Evolutionary conservation across 2,888 invertebrate species (phyloP), one percentile per base, ranked within the genome.

Genomic region (Erebia ligea): DNA sequence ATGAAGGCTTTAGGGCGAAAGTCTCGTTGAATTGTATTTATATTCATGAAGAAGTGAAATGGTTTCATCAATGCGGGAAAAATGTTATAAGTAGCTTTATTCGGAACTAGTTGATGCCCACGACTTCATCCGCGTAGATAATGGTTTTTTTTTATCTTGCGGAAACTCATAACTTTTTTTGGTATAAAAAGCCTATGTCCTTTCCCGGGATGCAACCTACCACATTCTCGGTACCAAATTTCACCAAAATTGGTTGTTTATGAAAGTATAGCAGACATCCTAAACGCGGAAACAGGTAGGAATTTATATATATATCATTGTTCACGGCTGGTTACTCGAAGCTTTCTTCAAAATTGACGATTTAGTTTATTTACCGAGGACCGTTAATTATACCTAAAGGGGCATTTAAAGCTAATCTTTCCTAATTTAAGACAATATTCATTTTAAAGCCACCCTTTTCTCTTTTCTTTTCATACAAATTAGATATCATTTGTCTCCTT

Each of bases 371-470:
- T 67, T 68, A 74, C 56, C n/a, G 19, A 63, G 63, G 15, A 64
- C n/a, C 67, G 70, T 74, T 72, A 74, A 74, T 72, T 72, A 67
- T 64, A 67, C 72, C 71, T 74, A 72, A 74, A 79, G 76, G 78
- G 78, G 77, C 78, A 79, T 80, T 78, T 73, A 72, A 80, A 78
- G 79, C 79, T 83, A 86, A 85, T 85, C 82, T 82, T 81, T 82
- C 79, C 80, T 84, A 84, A 86, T 85, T 83, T 73, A 84, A 81
- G 78, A 73, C 76, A 79, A 78, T 79, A 81, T 80, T 80, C 80
- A 79, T 77, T 80, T 82, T 78, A 77, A 78, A 77, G 78, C 77
- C 78, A 79, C 76, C 68, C 70, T 78, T 79, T 80, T 75, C 73
- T 77, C 78, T 76, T 80, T 77, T 77, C 75, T 76, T 42, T 76